Conservation (phyloP, 2,113 vertebrate genomes). For the Prietella phreatophila region DNA sequence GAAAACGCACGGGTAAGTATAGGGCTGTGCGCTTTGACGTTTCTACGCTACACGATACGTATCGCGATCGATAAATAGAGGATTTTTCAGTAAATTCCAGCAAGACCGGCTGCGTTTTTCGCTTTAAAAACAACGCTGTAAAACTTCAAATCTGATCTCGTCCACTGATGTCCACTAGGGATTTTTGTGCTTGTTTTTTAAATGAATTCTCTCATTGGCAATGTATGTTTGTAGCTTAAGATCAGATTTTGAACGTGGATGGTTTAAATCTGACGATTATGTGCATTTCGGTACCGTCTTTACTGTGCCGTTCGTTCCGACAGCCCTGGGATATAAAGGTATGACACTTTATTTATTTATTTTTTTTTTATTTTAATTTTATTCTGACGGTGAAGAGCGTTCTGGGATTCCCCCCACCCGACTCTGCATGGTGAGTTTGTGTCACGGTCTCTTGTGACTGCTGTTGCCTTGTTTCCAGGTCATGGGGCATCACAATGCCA, state of each 20-base stretch:
- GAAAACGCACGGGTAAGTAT: neutral
- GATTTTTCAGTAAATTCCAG: no score
- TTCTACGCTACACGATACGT: neutral
- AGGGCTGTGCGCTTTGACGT: neutral
- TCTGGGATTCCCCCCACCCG: neutral
- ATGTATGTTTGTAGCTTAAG: no score
- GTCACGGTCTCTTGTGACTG: constrained; percentile 40
- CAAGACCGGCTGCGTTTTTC: no score
- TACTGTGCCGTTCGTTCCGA: neutral
- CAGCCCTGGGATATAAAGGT: constrained; percentile 14
- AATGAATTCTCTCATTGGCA: no score
- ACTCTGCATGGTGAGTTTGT: constrained; percentile 36
- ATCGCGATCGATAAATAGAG: neutral
- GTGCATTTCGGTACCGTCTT: neutral
- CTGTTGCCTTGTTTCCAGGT: constrained; percentile 82
- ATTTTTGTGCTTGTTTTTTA: no score
- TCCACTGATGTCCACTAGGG: no score
- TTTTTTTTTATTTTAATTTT: neutral
- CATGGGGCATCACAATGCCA: constrained; percentile 96
- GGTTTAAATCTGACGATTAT: neutral
- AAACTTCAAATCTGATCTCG: no score
- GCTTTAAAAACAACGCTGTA: neutral
- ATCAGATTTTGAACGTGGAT: no score
- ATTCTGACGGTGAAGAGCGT: neutral
- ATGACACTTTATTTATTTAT: neutral